Conservation (phyloP, 2,888 invertebrate genomes). For the Nebria salina region DNA sequence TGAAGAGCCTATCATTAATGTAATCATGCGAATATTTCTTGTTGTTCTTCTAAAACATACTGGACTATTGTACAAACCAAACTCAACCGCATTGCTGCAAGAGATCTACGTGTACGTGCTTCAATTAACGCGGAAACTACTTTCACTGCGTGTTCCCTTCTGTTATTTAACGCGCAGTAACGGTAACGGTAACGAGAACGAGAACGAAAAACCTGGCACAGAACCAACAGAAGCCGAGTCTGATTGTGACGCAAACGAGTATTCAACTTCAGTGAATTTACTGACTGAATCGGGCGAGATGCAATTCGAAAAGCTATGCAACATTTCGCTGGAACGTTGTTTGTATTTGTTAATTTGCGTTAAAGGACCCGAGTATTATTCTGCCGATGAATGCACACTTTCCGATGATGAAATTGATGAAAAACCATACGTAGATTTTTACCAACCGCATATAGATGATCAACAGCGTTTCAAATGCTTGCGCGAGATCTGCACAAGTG, state of each 20-base stretch:
- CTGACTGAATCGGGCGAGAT: slow-evolving; percentile 46
- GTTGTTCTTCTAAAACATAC: slow-evolving; percentile 66
- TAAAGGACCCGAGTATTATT: slow-evolving; percentile 56
- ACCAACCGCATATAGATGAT: slow-evolving; percentile 53
- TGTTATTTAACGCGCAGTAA: slow-evolving; percentile 16
- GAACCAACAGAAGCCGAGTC: slow-evolving; percentile 41
- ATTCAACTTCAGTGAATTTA: slow-evolving; percentile 24
- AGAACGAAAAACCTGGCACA: slow-evolving; percentile 17
- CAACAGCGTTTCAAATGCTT: slow-evolving; percentile 52
- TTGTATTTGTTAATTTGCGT: slow-evolving; percentile 65
- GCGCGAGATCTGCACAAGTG: slow-evolving; percentile 54
- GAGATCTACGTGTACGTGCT: slow-evolving; percentile 58
- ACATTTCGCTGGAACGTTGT: slow-evolving; percentile 63
- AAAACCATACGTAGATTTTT: slow-evolving; percentile 58
- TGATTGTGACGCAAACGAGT: slow-evolving; percentile 46
- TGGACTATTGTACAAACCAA: slow-evolving; percentile 61
- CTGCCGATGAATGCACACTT: slow-evolving; percentile 47
- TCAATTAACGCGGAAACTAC: slow-evolving; percentile 48
- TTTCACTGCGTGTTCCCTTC: slow-evolving; percentile 42
- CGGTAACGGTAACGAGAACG: too few relatives aligned
- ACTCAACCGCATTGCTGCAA: slow-evolving; percentile 55
- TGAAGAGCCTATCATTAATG: slow-evolving; percentile 54
- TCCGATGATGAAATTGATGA: slow-evolving; percentile 56
- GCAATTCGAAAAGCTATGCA: slow-evolving; percentile 59
- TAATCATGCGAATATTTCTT: slow-evolving; percentile 63